Evolutionary conservation across 2,113 vertebrate species (phyloP), one percentile per base, ranked within the genome.

Genomic region (Aleadryas rufinucha): DNA sequence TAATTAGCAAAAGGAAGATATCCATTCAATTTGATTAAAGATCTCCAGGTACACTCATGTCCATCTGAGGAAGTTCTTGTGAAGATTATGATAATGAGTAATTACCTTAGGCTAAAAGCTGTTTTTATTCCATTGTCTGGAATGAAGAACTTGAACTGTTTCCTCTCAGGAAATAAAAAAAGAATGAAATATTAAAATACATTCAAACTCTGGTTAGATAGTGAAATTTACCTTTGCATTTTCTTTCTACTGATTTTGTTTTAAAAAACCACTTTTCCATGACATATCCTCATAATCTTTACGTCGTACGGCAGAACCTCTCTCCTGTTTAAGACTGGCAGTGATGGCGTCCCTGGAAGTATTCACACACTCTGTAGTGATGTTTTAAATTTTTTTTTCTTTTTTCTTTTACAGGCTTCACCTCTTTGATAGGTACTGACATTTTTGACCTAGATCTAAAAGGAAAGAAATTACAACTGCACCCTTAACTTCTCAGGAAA

Each of bases 1-100:
- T 97, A 97, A 98, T 96, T 96, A 96, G 78, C 35, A 96, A 96
- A 80, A 94, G 59, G 88, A 97, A 93, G 97, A 96, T 94, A 92
- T 11, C 70, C 77, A 91, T 97, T 97, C 83, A 91, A 70, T 60
- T 86, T 97, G 91, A 96, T 89, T 97, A 93, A 94, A 87, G 50
- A 71, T 97, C 95, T 84, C 94, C 69, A 95, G 95, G 84, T 97
- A 94, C 92, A 72, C 72, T 97, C 94, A 74, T 57, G 94, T 97
- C 95, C 61, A 1, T 94, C 93, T 96, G 87, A 96, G 91, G 81
- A 97, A 85, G 95, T 93, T 94, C 93, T 96, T 97, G 84, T 70
- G 86, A 97, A 97, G 85, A 97, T 94, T 86, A 91, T 49, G 54
- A 90, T 91, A 97, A 97, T 94, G 50, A 95, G 44, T 94, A 97